These are phyloP conservation scores for Phocoena phocoena DNA, from an alignment of 2,113 vertebrate species.

Conservation along the genomic window DNA sequence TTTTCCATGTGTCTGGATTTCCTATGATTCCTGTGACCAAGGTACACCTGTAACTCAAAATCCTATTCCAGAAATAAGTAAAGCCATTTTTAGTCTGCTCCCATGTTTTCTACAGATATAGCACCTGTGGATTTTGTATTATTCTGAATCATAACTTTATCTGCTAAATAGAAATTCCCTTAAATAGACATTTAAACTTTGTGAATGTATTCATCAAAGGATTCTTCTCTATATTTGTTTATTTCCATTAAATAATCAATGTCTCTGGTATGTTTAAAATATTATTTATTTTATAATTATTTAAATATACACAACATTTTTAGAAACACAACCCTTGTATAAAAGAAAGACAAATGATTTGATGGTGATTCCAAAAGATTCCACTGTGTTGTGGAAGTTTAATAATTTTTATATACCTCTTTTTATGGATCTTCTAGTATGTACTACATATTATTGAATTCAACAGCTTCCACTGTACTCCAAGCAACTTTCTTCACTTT, in stretches of 20 bases:
- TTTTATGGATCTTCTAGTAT: neutral
- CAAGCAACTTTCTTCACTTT: neutral
- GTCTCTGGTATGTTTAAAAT: neutral
- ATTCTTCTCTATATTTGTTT: neutral
- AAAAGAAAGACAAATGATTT: neutral
- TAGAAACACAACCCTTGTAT: neutral
- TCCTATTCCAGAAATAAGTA: neutral
- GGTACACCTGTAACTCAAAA: constrained; percentile 58
- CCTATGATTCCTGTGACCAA: constrained; percentile 25
- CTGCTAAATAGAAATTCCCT: constrained; percentile 8
- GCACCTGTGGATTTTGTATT: neutral
- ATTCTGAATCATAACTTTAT: neutral
- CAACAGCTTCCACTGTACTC: neutral
- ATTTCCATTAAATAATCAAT: neutral
- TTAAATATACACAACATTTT: neutral
- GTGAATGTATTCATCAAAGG: neutral
- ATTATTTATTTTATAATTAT: neutral
- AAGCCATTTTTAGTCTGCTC: neutral
- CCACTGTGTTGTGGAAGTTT: neutral
- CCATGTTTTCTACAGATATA: neutral
- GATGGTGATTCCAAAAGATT: neutral
- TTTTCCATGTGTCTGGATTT: constrained; percentile 56
- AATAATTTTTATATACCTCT: neutral
- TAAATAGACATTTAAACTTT: neutral
- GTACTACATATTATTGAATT: neutral